phyloP scores from a whole-genome alignment of 2,888 invertebrate genomes.

The Zygaena filipendulae region DNA sequence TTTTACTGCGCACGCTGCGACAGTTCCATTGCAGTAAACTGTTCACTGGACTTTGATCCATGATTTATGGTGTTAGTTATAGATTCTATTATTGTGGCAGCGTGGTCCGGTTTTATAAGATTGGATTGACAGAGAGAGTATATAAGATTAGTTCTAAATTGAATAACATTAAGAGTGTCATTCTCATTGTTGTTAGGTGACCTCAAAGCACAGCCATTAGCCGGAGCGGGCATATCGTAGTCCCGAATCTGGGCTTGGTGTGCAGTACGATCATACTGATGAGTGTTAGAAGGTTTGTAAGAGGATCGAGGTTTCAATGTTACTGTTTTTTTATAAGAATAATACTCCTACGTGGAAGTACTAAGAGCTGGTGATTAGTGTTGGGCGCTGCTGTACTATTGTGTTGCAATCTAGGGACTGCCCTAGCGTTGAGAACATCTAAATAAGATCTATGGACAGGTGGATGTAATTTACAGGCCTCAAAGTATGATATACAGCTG shows the following conservation, averaged over 20 bases:
- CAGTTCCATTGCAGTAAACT: background rate
- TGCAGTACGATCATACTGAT: too few relatives aligned
- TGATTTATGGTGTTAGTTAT: background rate
- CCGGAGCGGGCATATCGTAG: too few relatives aligned
- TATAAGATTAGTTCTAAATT: too few relatives aligned
- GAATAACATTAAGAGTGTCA: too few relatives aligned
- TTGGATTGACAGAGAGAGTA: background rate
- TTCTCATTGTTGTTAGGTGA: too few relatives aligned
- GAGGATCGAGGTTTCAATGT: background rate
- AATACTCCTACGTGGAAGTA: background rate
- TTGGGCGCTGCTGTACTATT: too few relatives aligned
- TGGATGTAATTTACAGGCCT: background rate
- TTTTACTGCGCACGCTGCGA: background rate
- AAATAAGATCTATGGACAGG: background rate
- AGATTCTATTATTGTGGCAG: background rate
- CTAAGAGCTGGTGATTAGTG: background rate
- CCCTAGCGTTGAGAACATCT: background rate
- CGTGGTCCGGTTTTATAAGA: background rate
- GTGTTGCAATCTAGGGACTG: too few relatives aligned
- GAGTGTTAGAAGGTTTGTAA: too few relatives aligned
- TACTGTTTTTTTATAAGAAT: background rate
- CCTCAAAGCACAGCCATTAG: too few relatives aligned
- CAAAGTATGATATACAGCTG: constrained; percentile 1
- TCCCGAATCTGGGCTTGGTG: too few relatives aligned
- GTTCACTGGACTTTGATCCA: too few relatives aligned